Conservation (phyloP, 64 coral and sea anemone genomes). For the Montipora cactus region DNA sequence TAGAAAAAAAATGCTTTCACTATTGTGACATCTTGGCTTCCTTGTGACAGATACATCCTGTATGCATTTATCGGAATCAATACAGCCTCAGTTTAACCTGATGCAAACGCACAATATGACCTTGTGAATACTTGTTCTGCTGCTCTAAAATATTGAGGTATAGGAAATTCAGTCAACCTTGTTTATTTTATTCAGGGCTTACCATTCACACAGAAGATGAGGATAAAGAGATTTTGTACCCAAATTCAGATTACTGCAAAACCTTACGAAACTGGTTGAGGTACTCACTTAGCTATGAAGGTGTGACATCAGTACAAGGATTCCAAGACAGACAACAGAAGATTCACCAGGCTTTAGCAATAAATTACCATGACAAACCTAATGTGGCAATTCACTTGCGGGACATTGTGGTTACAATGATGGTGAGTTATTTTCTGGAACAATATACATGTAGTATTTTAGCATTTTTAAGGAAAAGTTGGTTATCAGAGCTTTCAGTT, state of each 20-base stretch:
- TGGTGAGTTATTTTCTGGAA: not conserved
- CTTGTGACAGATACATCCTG: no score
- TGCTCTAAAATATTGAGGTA: no score
- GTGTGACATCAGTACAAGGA: not conserved
- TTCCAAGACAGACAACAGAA: conserved; percentile 9
- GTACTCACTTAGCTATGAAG: not conserved
- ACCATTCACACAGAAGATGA: conserved; percentile 59
- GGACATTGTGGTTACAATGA: conserved; percentile 25
- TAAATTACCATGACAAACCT: not conserved
- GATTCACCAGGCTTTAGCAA: not conserved
- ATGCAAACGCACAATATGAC: no score
- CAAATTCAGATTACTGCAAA: conserved; percentile 39
- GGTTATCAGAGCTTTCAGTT: not conserved
- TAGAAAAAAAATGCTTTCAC: no score
- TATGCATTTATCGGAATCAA: no score
- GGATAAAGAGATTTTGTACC: conserved; percentile 52
- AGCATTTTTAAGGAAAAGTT: not conserved
- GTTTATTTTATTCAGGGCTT: conserved; percentile 9
- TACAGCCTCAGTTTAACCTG: no score
- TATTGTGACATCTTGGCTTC: no score
- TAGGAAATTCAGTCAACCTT: no score
- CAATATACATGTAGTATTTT: not conserved
- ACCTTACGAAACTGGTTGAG: conserved; percentile 26
- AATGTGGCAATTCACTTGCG: not conserved
- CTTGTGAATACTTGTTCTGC: no score